phyloP scores from a whole-genome alignment of 2,113 vertebrate genomes.

The Leiothrix lutea region DNA sequence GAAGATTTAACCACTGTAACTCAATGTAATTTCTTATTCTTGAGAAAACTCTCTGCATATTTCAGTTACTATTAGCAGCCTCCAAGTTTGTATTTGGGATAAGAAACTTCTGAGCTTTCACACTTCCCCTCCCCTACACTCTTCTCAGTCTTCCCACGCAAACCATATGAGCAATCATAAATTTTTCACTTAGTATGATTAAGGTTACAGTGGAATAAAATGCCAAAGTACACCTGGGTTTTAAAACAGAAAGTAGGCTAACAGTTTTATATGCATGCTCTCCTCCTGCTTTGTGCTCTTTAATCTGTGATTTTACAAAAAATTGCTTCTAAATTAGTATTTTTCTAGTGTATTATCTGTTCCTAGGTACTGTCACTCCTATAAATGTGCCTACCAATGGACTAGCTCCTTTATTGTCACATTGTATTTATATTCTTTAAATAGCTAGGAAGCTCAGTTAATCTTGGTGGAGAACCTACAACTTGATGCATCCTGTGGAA shows the following conservation, averaged over 20 bases:
- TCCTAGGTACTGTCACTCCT: background rate
- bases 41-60: slow-evolving; percentile 26
- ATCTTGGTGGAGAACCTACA: background rate
- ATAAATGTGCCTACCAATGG: background rate
- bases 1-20: background rate
- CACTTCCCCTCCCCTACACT: slow-evolving; percentile 24
- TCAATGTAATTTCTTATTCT: background rate
- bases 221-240: slow-evolving; percentile 11
- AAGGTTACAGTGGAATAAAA: slow-evolving; percentile 11
- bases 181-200: slow-evolving; percentile 31
- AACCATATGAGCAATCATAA: slow-evolving; percentile 50
- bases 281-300: background rate
- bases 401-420: background rate
- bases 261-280: background rate
- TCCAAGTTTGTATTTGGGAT: slow-evolving; percentile 16
- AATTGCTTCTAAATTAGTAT: background rate
- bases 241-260: slow-evolving; percentile 18
- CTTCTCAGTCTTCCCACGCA: slow-evolving; percentile 36
- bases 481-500: background rate
- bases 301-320: background rate
- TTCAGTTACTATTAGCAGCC: slow-evolving; percentile 40
- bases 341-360: background rate
- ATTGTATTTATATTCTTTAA: background rate
- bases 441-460: background rate
- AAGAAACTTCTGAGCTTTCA: slow-evolving; percentile 45